Evolutionary conservation across 2,888 invertebrate species (phyloP).

Genomic region (Agrochola lychnidis): DNA sequence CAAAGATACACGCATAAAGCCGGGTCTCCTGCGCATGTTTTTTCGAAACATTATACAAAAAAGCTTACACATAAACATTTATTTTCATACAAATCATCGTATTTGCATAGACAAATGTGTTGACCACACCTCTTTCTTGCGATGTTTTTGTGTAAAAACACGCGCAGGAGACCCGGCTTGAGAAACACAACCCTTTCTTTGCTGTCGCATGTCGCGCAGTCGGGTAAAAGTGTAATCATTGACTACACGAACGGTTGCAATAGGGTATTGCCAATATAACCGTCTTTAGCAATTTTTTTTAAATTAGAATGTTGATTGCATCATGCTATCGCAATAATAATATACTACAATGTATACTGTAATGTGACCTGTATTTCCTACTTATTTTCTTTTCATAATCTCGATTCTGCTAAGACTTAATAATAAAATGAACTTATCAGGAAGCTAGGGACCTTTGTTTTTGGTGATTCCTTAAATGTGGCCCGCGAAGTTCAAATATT

Average conservation of each 20-base stretch:
- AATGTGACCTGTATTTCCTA: background rate
- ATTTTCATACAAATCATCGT: too few relatives aligned
- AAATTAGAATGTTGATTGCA: conserved; percentile 7
- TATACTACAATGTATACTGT: background rate
- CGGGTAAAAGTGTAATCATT: background rate
- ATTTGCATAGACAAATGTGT: too few relatives aligned
- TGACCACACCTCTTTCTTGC: too few relatives aligned
- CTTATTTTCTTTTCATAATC: background rate
- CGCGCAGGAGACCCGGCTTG: too few relatives aligned
- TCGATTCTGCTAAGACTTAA: background rate
- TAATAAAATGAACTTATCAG: background rate
- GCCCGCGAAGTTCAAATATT: background rate
- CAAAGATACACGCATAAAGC: background rate
- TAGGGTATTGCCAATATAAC: background rate
- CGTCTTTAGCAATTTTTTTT: background rate
- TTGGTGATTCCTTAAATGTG: background rate
- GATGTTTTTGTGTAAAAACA: too few relatives aligned
- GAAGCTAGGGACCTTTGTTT: background rate
- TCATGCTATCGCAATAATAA: background rate
- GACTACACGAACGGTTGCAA: background rate
- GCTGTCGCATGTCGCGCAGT: too few relatives aligned
- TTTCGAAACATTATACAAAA: too few relatives aligned
- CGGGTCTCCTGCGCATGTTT: too few relatives aligned
- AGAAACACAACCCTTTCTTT: background rate
- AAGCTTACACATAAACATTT: too few relatives aligned